phyloP scores from a whole-genome alignment of 2,113 vertebrate genomes.

The Lontra canadensis region DNA sequence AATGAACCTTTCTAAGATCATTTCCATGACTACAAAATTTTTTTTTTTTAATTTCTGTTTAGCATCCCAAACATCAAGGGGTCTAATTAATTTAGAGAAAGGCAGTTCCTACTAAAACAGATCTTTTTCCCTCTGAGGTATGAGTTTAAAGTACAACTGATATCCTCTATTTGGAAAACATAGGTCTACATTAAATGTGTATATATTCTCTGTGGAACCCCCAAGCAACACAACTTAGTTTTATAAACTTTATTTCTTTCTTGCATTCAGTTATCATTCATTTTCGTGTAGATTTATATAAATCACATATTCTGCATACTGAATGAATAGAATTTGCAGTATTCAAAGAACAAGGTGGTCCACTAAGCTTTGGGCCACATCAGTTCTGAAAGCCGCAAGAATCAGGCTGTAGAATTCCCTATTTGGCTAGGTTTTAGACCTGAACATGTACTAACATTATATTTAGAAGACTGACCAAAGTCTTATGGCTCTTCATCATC shows the following conservation, averaged over 20 bases:
- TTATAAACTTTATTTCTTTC: background rate
- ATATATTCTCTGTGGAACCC: background rate
- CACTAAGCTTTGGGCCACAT: background rate
- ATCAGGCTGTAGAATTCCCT: background rate
- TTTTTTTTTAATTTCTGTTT: slow-evolving; percentile 45
- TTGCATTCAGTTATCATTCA: background rate
- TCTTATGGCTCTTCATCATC: background rate
- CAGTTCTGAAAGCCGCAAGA: background rate
- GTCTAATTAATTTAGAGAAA: slow-evolving; percentile 60
- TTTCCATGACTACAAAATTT: slow-evolving; percentile 16
- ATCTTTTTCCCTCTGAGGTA: slow-evolving; percentile 54
- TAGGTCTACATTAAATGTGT: background rate
- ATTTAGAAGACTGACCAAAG: background rate
- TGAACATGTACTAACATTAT: background rate
- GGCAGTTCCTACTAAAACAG: slow-evolving; percentile 37
- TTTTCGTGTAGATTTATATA: slow-evolving; percentile 27
- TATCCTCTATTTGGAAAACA: slow-evolving; percentile 54
- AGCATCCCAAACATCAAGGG: slow-evolving; percentile 27
- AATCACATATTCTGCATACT: slow-evolving; percentile 3
- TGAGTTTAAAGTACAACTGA: slow-evolving; percentile 11
- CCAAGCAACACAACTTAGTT: background rate
- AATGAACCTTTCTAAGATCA: slow-evolving; percentile 26
- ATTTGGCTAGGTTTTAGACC: background rate
- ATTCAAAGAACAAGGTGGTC: background rate
- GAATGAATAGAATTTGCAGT: background rate